These are phyloP conservation scores for Callorhinus ursinus DNA, from an alignment of 2,113 vertebrate species.

Conservation along the genomic window DNA sequence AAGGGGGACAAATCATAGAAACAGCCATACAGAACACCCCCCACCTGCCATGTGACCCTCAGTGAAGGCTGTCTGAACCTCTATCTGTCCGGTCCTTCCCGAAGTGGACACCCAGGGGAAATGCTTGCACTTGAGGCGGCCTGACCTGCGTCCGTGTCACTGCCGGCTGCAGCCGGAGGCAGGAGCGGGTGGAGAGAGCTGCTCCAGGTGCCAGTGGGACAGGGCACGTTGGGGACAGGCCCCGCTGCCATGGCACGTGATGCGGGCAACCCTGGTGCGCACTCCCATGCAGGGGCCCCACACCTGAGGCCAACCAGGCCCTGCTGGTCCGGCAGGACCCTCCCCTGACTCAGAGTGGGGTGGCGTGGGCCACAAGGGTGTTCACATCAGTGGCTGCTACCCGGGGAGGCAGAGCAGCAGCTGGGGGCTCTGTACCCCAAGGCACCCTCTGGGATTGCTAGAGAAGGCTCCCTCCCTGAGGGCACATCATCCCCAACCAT, in stretches of 20 bases:
- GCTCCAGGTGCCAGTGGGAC: background rate
- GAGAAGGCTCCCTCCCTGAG: background rate
- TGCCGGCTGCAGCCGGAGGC: too few relatives aligned
- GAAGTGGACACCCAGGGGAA: background rate
- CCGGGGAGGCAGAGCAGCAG: background rate
- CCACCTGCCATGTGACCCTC: background rate
- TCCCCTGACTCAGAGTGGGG: too few relatives aligned
- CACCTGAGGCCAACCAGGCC: background rate
- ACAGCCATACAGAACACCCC: too few relatives aligned
- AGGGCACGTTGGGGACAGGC: background rate
- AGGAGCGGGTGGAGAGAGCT: background rate
- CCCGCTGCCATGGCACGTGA: background rate
- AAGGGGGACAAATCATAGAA: too few relatives aligned
- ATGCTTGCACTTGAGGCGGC: background rate
- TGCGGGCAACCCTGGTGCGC: background rate
- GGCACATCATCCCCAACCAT: background rate
- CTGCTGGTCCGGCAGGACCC: too few relatives aligned
- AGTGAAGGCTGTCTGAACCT: background rate
- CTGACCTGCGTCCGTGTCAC: background rate
- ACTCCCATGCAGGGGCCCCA: background rate
- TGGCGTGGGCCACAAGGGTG: too few relatives aligned
- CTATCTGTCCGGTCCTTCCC: background rate
- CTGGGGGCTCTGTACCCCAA: background rate
- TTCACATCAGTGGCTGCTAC: too few relatives aligned
- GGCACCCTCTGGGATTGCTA: background rate